Conservation (phyloP, 1,140 invertebrate species). For the Uloborus diversus region DNA sequence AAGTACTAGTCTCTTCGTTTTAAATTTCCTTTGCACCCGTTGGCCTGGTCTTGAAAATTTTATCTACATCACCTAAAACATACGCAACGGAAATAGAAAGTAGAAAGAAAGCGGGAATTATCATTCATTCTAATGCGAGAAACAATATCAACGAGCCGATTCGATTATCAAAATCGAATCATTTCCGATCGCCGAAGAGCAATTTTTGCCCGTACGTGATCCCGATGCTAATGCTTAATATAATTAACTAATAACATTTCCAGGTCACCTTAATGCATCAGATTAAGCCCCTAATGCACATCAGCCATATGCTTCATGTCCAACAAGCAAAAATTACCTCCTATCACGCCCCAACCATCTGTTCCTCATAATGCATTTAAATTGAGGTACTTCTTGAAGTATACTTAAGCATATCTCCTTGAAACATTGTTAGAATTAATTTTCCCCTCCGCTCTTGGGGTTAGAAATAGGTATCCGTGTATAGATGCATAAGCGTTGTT, state of each 20-base stretch:
- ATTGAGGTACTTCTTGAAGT: constrained; percentile 3
- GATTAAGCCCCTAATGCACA: not conserved
- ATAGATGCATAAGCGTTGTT: constrained; percentile 20
- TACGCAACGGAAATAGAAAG: no score
- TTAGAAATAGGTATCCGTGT: constrained; percentile 18
- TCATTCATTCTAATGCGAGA: no score
- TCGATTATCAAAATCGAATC: no score
- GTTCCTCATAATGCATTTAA: constrained; percentile 17
- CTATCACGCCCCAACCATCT: constrained; percentile 19
- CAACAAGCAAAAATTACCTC: not conserved
- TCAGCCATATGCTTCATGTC: constrained; percentile 27
- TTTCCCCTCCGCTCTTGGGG: constrained; percentile 25
- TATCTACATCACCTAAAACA: no score
- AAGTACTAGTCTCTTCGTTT: no score
- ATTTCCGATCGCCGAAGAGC: no score
- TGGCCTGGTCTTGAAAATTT: no score
- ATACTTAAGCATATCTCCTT: constrained; percentile 1
- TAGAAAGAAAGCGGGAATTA: no score
- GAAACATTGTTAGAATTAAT: constrained; percentile 42
- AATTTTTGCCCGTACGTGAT: no score
- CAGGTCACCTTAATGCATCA: not conserved
- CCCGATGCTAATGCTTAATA: not conserved
- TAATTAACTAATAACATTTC: constrained; percentile 20
- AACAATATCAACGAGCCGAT: no score
- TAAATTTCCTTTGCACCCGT: no score